Base-by-base conservation (phyloP, 1,140 invertebrate species). In the Chlorops oryzae region DNA sequence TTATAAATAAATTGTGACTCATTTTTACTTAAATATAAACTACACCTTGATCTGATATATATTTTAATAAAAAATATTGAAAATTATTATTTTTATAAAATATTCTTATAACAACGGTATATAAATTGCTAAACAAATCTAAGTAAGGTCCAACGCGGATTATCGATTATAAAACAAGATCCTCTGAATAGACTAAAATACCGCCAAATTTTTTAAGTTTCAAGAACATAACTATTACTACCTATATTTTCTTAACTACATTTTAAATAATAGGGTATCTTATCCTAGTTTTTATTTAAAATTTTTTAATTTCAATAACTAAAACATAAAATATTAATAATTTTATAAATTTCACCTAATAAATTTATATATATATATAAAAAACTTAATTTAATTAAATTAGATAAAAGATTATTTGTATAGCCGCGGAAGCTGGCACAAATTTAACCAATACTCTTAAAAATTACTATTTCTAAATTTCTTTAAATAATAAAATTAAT, bases 121-220 rank as follows among this genome's bases (percentile, higher is more conserved):
- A n/a, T n/a, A n/a, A n/a, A n/a, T n/a, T n/a, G 28, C 9, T 9
- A 44, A 25, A 44, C 53, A 47, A 52, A 41, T 37, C 59, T 55
- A 76, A 72, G 65, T 73, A 65, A 64, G 57, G 55, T n/a, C 54
- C 60, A 73, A 61, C 66, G 74, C 70, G 74, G 73, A 69, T 50
- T 74, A 77, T 79, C 75, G 61, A 73, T 78, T 74, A 78, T 50
- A 67, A 59, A 64, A 75, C 75, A 79, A 70, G n/a, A n/a, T n/a
- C n/a, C n/a, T n/a, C n/a, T n/a, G n/a, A n/a, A n/a, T n/a, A n/a
- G n/a, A n/a, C n/a, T n/a, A n/a, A n/a, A n/a, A n/a, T 73, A 76
- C 74, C 75, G 75, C 75, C 74, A 77, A 75, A 73, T 70, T 75
- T 61, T 76, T 78, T 77, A 69, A 75, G 64, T 78, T 79, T 78